phyloP scores from a whole-genome alignment of 2,797 vertebrate species.

The Sebastolobus alascanus region DNA sequence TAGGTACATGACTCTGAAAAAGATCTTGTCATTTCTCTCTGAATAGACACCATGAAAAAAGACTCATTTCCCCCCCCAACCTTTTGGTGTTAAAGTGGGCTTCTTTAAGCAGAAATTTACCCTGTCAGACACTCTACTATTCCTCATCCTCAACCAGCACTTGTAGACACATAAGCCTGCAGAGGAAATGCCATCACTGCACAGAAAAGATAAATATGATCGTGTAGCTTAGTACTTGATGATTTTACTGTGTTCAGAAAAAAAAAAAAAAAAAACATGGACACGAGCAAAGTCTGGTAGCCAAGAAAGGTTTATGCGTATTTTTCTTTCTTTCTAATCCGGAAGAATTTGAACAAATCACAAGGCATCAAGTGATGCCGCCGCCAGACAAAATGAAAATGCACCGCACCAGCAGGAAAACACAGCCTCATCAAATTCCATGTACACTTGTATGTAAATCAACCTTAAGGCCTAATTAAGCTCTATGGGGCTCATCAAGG shows the following conservation, averaged over 20 bases:
- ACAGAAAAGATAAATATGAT: slow-evolving; percentile 49
- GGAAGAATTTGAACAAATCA: slow-evolving; percentile 35
- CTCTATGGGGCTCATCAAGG: slow-evolving; percentile 84
- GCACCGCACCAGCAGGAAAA: slow-evolving; percentile 56
- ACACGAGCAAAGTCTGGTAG: slow-evolving; percentile 22
- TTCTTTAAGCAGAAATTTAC: slow-evolving; percentile 69
- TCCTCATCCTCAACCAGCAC: slow-evolving; percentile 30
- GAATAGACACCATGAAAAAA: slow-evolving; percentile 75
- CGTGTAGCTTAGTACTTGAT: slow-evolving; percentile 14
- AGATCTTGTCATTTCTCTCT: slow-evolving; percentile 81
- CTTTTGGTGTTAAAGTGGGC: slow-evolving; percentile 66
- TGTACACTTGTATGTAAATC: slow-evolving; percentile 83
- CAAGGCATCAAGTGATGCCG: slow-evolving; percentile 44
- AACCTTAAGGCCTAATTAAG: slow-evolving; percentile 88
- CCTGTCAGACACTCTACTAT: slow-evolving; percentile 50
- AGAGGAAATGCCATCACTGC: slow-evolving; percentile 52
- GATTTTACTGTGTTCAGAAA: slow-evolving; percentile 48
- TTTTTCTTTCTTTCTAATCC: slow-evolving; percentile 30
- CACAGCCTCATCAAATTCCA: slow-evolving; percentile 75
- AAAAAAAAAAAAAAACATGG: slow-evolving; percentile 47
- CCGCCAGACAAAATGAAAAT: slow-evolving; percentile 54
- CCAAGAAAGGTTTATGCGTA: slow-evolving; percentile 19
- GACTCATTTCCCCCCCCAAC: not conserved
- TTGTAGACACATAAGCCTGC: slow-evolving; percentile 46
- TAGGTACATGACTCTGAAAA: slow-evolving; percentile 89